These are phyloP conservation scores for Diceros bicornis DNA, from an alignment of 2,797 vertebrate species.

Conservation along the genomic window DNA sequence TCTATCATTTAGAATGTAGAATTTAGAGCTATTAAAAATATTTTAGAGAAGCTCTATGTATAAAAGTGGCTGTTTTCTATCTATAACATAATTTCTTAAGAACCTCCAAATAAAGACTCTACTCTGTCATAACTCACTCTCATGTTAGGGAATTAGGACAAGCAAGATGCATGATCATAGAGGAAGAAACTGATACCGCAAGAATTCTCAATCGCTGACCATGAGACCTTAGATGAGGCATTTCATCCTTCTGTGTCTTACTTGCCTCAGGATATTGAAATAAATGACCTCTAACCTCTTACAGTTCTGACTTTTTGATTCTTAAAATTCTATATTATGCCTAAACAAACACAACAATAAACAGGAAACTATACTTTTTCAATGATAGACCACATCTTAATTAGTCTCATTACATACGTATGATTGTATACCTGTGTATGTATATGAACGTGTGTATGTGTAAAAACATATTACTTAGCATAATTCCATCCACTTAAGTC, in stretches of 20 bases:
- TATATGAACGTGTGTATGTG: background rate
- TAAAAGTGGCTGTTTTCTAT: constrained; percentile 1
- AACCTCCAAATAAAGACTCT: background rate
- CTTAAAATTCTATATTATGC: constrained; percentile 26
- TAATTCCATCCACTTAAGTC: constrained; percentile 15
- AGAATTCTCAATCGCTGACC: background rate
- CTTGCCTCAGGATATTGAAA: background rate
- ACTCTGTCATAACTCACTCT: background rate
- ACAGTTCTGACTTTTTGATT: background rate
- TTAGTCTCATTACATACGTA: background rate
- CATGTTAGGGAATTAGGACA: background rate
- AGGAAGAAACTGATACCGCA: background rate
- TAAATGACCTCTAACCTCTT: background rate
- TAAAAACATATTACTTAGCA: background rate
- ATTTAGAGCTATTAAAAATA: constrained; percentile 45
- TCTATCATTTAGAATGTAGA: constrained; percentile 39
- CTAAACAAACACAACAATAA: background rate
- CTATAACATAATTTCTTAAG: background rate
- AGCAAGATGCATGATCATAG: background rate
- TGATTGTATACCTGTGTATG: background rate
- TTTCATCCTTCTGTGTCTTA: background rate
- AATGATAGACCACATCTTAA: background rate
- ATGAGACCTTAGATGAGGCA: background rate
- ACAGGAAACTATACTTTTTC: constrained; percentile 25
- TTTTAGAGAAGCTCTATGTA: background rate